Evolutionary conservation across 2,888 invertebrate genomes (phyloP).

Genomic region (Oscheius sp.): DNA sequence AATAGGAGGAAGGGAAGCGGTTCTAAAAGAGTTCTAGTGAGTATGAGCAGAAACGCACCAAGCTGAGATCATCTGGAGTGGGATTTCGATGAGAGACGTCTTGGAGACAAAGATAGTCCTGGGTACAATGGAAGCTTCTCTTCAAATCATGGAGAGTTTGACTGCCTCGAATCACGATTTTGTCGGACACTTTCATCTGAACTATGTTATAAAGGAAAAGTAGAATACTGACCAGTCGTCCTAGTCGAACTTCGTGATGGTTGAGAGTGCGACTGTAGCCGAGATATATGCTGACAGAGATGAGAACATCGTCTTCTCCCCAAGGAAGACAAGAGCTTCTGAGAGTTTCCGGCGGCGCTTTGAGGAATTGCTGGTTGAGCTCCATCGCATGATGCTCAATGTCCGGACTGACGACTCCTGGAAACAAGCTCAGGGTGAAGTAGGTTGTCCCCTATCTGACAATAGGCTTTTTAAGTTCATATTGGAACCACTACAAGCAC

Average conservation of each 20-base stretch:
- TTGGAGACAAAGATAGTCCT: conserved; percentile 78
- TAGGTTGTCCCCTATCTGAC: too few species aligned
- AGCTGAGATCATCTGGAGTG: conserved; percentile 40
- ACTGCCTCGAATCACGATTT: conserved; percentile 80
- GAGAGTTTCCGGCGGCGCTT: not conserved
- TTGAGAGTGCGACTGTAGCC: conserved; percentile 57
- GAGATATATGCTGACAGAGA: conserved; percentile 51
- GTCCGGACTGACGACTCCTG: too few species aligned
- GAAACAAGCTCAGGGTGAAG: too few species aligned
- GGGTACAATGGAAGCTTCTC: conserved; percentile 83
- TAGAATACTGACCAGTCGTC: conserved; percentile 50
- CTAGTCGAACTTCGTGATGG: conserved; percentile 56
- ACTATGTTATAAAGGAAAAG: not conserved
- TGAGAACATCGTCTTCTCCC: conserved; percentile 46
- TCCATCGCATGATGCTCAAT: too few species aligned
- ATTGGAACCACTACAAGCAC: too few species aligned
- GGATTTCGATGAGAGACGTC: conserved; percentile 68
- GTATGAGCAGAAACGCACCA: conserved; percentile 7
- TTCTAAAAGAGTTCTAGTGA: conserved; percentile 75
- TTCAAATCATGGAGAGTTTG: conserved; percentile 82
- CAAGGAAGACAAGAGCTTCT: conserved; percentile 21
- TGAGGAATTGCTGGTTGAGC: too few species aligned
- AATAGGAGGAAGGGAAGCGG: conserved; percentile 81
- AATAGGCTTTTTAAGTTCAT: too few species aligned
- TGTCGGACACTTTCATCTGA: conserved; percentile 75